Evolutionary conservation across 2,888 invertebrate genomes (phyloP), one percentile per base, ranked within the genome.

Genomic region (Gastrophysa polygoni): DNA sequence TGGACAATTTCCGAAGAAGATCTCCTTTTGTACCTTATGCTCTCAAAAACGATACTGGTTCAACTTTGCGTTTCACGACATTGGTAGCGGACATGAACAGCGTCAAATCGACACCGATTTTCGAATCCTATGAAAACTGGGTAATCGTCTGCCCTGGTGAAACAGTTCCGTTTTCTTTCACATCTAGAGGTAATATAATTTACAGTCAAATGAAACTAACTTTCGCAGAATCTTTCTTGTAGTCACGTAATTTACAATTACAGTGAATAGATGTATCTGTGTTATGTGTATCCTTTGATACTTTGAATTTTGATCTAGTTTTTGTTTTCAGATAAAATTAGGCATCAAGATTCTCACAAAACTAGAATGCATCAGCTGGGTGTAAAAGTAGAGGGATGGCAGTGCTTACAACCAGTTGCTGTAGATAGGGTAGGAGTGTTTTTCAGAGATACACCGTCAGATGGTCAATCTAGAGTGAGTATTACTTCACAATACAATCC

Each of bases 361-460:
- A 85, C 91, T 70, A 86, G 89, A 73, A 87, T 93, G 75, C 95
- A 96, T 83, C 96, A 96, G 81, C 86, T 99, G 66, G 88, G 91
- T 43, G 91, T 98, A 38, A 87, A 91, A 57, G 91, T 98, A 18
- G 92, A 95, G 71, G 96, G 95, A 55, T 98, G 97, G 96, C 87
- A 90, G 68, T 84, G 87, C 32, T 83, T 95, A 54, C 89, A 91
- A 70, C 95, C 98, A 0, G 92, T 99, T 14, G 93, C 96, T 7
- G 93, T 99, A 0, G 98, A 99, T 82, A 91, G 93, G 80, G 97
- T 98, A 18, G 98, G 98, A 1, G 88, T 93, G 46, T 98, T 92
- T 83, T 98, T 98, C 79, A 83, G 94, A n/a, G 87, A 88, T 66
- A 87, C 89, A 0, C 80, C 77, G 29, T 80, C 83, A 7, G 82